Evolutionary conservation across 2,797 vertebrate species (phyloP), one percentile per base, ranked within the genome.

Genomic region (Sebastes dallii): DNA sequence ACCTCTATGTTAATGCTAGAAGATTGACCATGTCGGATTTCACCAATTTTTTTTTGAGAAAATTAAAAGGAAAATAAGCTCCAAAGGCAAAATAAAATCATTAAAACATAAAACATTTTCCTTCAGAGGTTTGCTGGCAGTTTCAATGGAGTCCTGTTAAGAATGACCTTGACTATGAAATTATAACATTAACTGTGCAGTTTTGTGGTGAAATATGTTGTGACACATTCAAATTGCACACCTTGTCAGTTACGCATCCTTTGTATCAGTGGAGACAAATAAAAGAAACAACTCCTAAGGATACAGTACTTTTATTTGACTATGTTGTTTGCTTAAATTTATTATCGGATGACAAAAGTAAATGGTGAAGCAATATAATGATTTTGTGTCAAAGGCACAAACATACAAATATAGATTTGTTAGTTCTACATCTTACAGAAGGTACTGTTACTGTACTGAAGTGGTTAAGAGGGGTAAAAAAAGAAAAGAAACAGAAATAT

Each of bases 261-360:
- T 58, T 6, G 22, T 7, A 55, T 29, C 9, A 66, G 18, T 6
- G 6, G 52, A 50, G n/a, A 78, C 3, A 75, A 81, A 72, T 6
- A 29, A 58, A 58, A 64, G 9, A 16, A 61, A 27, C 77, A 70
- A 29, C 30, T 56, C 3, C 16, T 16, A 25, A 58, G 5, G 11
- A 72, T 81, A 82, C 59, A 84, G 36, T 52, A 64, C 22, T 18
- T 92, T 82, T 90, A 88, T 88, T 87, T 85, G 22, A 77, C 70
- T 75, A 65, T 27, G 13, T 24, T 81, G 25, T 74, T 69, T 73
- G 60, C 10, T 81, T 68, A 77, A 79, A 84, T 56, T 66, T 72
- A 77, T 71, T 36, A 78, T 82, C 36, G 74, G 46, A 50, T 30
- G 25, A 60, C 10, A 39, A 18, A 25, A 22, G 30, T 67, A 86